Conservation (phyloP, 2,888 invertebrate species). For the Neria commutata region DNA sequence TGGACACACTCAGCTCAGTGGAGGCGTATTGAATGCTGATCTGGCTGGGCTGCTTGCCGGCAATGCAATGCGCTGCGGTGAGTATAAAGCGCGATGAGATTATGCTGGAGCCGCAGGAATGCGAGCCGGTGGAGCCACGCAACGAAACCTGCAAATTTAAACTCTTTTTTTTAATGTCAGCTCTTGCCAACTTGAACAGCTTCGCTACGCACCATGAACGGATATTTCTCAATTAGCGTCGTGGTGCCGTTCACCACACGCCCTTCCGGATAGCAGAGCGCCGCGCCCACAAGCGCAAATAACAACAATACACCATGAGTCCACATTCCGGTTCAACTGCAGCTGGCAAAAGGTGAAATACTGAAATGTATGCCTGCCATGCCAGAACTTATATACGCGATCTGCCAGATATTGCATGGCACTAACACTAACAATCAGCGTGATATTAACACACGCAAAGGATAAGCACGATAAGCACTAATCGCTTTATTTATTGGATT, state of each 20-base stretch:
- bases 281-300: constrained; percentile 24
- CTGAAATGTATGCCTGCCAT: no score
- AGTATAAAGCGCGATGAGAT: constrained; percentile 42
- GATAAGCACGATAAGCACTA: no score
- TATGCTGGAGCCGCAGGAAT: constrained; percentile 50
- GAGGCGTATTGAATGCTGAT: constrained; percentile 48
- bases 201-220: constrained; percentile 47
- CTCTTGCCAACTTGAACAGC: not conserved
- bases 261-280: constrained; percentile 31
- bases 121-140: constrained; percentile 41
- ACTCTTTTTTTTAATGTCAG: not conserved
- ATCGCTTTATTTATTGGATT: no score
- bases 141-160: constrained; percentile 37
- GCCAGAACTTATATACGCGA: no score
- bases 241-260: constrained; percentile 57
- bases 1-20: constrained; percentile 34
- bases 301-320: constrained; percentile 6
- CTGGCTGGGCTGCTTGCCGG: constrained; percentile 13
- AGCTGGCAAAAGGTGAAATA: no score
- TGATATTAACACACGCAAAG: no score
- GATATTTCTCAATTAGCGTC: constrained; percentile 44
- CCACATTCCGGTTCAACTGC: constrained; percentile 13
- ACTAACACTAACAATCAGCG: no score
- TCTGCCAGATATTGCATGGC: no score
- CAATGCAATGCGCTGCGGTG: constrained; percentile 55